phyloP scores from a whole-genome alignment of 2,888 invertebrate species.

The Cynaeus angustus region DNA sequence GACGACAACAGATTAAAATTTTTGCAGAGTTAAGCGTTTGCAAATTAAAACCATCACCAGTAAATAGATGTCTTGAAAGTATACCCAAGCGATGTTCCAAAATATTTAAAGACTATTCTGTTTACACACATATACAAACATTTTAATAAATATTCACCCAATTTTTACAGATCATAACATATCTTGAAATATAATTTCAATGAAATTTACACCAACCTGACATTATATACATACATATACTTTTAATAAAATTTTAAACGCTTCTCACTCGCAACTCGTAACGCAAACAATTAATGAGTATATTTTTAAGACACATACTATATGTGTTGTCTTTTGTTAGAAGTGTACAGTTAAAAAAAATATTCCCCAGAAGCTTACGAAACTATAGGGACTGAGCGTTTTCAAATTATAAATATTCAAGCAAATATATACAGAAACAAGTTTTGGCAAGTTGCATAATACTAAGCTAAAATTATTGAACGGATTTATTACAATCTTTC shows the following conservation, averaged over 20 bases:
- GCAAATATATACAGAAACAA: conserved; percentile 33
- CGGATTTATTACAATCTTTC: conserved; percentile 46
- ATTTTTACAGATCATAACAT: conserved; percentile 34
- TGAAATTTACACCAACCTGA: conserved; percentile 29
- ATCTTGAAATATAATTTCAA: conserved; percentile 28
- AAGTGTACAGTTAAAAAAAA: conserved; percentile 12
- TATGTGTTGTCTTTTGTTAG: conserved; percentile 40
- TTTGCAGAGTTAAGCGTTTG: conserved; percentile 17
- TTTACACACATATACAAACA: conserved; percentile 37
- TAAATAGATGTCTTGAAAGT: conserved; percentile 42
- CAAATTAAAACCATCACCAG: conserved; percentile 44
- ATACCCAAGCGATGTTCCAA: conserved; percentile 40
- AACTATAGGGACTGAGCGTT: conserved; percentile 19
- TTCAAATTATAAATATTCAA: conserved; percentile 29
- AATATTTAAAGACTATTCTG: conserved; percentile 13
- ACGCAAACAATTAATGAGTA: conserved; percentile 27
- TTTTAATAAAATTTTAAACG: conserved; percentile 26
- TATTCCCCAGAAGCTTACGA: conserved; percentile 23
- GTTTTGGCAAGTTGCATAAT: conserved; percentile 43
- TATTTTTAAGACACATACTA: conserved; percentile 45
- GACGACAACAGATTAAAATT: conserved; percentile 28
- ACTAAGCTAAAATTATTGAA: conserved; percentile 48
- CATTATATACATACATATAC: conserved; percentile 27
- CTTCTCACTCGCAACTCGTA: background rate
- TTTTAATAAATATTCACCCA: conserved; percentile 25